These are phyloP conservation scores for Oreohelix idahoensis DNA, from an alignment of 1,140 invertebrate genomes.

Conservation along the genomic window DNA sequence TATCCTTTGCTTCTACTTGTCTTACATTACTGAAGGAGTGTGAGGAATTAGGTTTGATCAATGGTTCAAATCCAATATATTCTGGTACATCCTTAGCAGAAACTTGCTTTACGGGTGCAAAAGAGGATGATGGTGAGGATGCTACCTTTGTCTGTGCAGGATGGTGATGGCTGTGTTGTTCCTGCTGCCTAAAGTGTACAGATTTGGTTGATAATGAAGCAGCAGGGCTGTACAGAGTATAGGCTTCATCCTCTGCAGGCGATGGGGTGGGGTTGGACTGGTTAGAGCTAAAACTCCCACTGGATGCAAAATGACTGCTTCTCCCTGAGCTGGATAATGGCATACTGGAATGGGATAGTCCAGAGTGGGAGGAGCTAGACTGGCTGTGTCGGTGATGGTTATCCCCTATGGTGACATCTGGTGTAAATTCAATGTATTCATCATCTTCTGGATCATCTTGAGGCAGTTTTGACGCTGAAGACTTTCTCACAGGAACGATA, in stretches of 20 bases:
- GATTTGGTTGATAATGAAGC: neutral
- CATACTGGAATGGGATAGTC: neutral
- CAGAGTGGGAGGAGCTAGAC: neutral
- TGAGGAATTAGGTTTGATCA: neutral
- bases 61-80: conserved; percentile 28
- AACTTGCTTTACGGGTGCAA: neutral
- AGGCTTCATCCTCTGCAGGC: neutral
- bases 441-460: conserved; percentile 39
- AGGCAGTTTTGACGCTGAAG: conserved; percentile 13
- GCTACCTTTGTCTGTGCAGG: neutral
- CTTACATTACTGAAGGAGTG: neutral
- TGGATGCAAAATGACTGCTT: neutral
- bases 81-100: neutral
- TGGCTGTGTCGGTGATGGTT: neutral
- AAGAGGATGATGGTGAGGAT: neutral
- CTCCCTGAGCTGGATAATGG: neutral
- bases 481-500: neutral
- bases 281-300: neutral
- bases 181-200: neutral
- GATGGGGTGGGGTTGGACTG: neutral
- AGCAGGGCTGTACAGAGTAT: conserved; percentile 9
- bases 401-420: neutral
- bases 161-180: neutral
- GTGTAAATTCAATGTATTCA: conserved; percentile 49
- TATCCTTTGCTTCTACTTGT: neutral